Conservation (phyloP, 2,888 invertebrate species). For the Athetis lepigone region DNA sequence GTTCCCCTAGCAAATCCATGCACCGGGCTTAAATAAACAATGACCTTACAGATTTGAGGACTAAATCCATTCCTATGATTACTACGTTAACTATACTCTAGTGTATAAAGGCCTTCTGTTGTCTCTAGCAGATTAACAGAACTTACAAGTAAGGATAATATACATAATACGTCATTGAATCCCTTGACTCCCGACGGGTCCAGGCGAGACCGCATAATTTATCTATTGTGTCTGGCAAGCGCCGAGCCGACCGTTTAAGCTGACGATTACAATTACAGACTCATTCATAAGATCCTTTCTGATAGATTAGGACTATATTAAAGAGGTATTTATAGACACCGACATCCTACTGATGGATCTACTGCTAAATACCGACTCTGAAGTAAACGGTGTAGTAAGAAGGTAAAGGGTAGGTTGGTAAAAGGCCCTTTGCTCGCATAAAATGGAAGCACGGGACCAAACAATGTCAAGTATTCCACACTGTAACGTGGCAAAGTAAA, state of each 20-base stretch:
- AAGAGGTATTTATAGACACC: constrained; percentile 29
- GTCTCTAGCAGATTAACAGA: constrained; percentile 49
- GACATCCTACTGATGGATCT: constrained; percentile 27
- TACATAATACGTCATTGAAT: constrained; percentile 65
- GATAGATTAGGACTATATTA: constrained; percentile 46
- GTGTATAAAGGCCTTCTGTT: constrained; percentile 39
- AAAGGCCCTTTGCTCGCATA: constrained; percentile 12
- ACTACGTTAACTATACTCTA: constrained; percentile 18
- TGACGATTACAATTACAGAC: constrained; percentile 59
- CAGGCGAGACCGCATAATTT: constrained; percentile 63
- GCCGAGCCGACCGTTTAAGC: constrained; percentile 52
- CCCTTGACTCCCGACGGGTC: constrained; percentile 61
- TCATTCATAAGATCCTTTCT: constrained; percentile 54
- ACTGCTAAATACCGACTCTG: background rate
- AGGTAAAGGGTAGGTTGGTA: background rate
- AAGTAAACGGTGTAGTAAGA: background rate
- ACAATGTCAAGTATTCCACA: constrained; percentile 51
- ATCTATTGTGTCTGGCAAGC: constrained; percentile 62
- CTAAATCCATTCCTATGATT: constrained; percentile 31
- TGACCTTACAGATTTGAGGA: constrained; percentile 27
- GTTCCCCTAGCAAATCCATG: constrained; percentile 55
- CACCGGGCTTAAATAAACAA: constrained; percentile 53
- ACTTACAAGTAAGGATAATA: constrained; percentile 56
- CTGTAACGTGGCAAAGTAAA: constrained; percentile 56
- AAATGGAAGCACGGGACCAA: constrained; percentile 24